phyloP scores from a whole-genome alignment of 2,888 invertebrate genomes.

The Pheosia gnoma region DNA sequence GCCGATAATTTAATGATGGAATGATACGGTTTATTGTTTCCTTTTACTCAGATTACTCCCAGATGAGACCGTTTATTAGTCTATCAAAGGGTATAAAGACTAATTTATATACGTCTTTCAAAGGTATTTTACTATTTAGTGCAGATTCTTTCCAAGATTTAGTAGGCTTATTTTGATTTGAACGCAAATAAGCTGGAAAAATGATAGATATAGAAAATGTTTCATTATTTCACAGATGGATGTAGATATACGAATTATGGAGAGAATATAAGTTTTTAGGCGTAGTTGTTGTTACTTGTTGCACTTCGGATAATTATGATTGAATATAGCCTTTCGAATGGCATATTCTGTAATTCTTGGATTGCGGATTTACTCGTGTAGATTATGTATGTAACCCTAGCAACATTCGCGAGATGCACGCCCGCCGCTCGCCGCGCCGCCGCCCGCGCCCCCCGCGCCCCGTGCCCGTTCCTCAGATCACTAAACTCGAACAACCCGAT shows the following conservation, averaged over 20 bases:
- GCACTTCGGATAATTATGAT: not conserved
- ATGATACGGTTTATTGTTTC: not conserved
- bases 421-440: not conserved
- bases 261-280: too few relatives aligned
- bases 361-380: not conserved
- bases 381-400: not conserved
- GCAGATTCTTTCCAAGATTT: too few relatives aligned
- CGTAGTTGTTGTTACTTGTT: not conserved
- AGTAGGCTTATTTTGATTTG: too few relatives aligned
- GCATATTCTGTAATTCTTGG: too few relatives aligned
- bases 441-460: not conserved
- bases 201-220: too few relatives aligned
- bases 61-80: not conserved
- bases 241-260: too few relatives aligned
- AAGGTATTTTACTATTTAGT: too few relatives aligned
- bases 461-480: conserved; percentile 22
- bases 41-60: not conserved
- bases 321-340: too few relatives aligned
- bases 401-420: not conserved
- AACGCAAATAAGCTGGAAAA: too few relatives aligned
- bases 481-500: conserved; percentile 55
- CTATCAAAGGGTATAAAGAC: too few relatives aligned
- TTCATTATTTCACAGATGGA: too few relatives aligned
- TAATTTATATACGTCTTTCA: too few relatives aligned
- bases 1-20: not conserved